These are phyloP conservation scores for Osmerus eperlanus DNA, from an alignment of 2,113 vertebrate genomes.

Conservation along the genomic window DNA sequence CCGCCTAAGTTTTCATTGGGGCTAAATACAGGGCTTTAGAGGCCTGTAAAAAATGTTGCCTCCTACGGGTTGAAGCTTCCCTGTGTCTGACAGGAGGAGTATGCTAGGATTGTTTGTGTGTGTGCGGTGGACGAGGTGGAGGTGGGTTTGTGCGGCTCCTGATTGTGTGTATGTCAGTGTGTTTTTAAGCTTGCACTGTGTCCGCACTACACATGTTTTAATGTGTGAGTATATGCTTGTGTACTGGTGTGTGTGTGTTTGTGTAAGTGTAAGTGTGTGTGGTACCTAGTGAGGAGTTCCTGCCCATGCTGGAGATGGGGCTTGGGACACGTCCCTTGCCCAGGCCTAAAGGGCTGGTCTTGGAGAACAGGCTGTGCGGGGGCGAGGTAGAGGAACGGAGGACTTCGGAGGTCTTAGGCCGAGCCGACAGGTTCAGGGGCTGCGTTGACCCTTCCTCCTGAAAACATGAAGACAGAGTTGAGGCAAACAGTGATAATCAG, in stretches of 20 bases:
- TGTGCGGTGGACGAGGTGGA: slow-evolving; percentile 9
- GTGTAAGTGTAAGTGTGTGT: not conserved
- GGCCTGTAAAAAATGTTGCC: slow-evolving; percentile 56
- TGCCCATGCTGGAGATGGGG: slow-evolving; percentile 76
- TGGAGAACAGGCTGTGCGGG: slow-evolving; percentile 84
- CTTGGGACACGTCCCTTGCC: slow-evolving; percentile 87
- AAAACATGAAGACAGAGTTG: not conserved
- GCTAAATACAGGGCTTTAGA: slow-evolving; percentile 70
- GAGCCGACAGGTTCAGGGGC: slow-evolving; percentile 90
- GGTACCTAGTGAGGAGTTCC: slow-evolving; percentile 82
- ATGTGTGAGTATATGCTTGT: not conserved
- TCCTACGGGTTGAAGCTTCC: slow-evolving; percentile 43
- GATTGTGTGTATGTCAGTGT: slow-evolving; percentile 49
- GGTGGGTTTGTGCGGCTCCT: slow-evolving; percentile 30
- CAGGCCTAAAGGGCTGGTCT: slow-evolving; percentile 80
- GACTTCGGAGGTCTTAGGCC: slow-evolving; percentile 86
- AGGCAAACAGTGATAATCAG: too few relatives aligned
- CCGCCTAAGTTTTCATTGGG: slow-evolving; percentile 62
- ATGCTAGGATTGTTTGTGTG: slow-evolving; percentile 43
- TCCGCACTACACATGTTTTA: not conserved
- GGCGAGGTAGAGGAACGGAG: slow-evolving; percentile 83
- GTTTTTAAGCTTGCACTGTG: slow-evolving; percentile 16
- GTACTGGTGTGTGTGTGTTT: not conserved
- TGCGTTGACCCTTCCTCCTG: slow-evolving; percentile 88
- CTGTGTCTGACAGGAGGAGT: slow-evolving; percentile 39